These are phyloP conservation scores for Periophthalmus modestus DNA, from an alignment of 2,113 vertebrate species.

Conservation along the genomic window DNA sequence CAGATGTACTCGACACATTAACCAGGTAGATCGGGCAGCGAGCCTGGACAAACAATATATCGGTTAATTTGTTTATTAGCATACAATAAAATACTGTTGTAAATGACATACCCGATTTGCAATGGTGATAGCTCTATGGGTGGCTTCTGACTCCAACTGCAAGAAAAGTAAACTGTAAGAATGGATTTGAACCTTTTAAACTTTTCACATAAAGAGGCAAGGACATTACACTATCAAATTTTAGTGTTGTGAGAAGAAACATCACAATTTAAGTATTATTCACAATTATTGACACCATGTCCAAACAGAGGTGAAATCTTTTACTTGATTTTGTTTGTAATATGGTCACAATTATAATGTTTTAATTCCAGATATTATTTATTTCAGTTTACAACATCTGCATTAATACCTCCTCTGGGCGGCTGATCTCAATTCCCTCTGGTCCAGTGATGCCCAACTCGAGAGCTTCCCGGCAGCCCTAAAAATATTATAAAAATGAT, in stretches of 20 bases:
- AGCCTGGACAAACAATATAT: conserved; percentile 73
- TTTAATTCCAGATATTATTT: too few relatives aligned
- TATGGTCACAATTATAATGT: too few relatives aligned
- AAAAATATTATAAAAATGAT: not conserved
- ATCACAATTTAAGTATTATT: too few relatives aligned
- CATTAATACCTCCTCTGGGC: conserved; percentile 88
- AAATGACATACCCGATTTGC: conserved; percentile 88
- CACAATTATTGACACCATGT: too few relatives aligned
- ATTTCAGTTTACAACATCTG: not conserved
- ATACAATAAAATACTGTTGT: not conserved
- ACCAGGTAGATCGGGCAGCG: conserved; percentile 93
- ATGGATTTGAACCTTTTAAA: not conserved
- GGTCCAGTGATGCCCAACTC: conserved; percentile 95
- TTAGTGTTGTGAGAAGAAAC: too few relatives aligned
- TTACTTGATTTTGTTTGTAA: too few relatives aligned
- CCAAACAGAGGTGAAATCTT: too few relatives aligned
- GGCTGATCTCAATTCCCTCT: conserved; percentile 95
- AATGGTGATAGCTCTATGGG: conserved; percentile 92
- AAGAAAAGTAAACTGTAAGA: conserved; percentile 1
- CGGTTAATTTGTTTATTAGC: not conserved
- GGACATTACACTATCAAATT: too few relatives aligned
- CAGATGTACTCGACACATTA: conserved; percentile 92
- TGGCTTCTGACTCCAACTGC: conserved; percentile 94
- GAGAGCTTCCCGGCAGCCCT: conserved; percentile 93
- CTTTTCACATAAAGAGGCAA: not conserved